These are phyloP conservation scores for Ochropleura plecta DNA, from an alignment of 2,888 invertebrate species.

Conservation along the genomic window DNA sequence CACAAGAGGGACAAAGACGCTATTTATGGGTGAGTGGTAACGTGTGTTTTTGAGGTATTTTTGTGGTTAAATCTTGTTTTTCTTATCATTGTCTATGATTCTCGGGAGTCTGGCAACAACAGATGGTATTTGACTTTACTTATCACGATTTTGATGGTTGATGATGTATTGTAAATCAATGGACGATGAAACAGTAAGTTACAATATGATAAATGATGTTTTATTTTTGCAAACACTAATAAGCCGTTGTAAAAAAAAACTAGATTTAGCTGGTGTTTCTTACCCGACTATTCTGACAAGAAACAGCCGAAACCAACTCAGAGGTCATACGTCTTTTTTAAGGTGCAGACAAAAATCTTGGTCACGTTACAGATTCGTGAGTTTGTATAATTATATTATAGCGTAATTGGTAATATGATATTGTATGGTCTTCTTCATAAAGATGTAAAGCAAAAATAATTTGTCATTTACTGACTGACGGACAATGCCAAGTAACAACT, in stretches of 20 bases:
- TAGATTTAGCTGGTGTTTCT: too few species aligned
- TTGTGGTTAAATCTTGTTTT: constrained; percentile 24
- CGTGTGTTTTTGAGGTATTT: constrained; percentile 70
- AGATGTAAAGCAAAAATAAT: neutral
- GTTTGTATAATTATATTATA: too few species aligned
- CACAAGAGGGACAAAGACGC: constrained; percentile 99
- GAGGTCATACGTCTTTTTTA: too few species aligned
- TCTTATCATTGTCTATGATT: neutral
- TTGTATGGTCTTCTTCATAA: neutral
- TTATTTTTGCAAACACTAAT: too few species aligned
- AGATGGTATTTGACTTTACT: neutral
- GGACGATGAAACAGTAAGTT: neutral
- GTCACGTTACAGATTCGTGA: too few species aligned
- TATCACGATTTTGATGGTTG: neutral
- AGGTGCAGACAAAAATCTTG: too few species aligned
- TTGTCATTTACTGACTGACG: neutral
- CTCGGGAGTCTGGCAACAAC: neutral
- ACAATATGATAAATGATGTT: too few species aligned
- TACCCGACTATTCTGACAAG: too few species aligned
- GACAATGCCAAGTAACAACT: neutral
- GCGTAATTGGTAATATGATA: neutral
- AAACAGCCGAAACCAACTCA: too few species aligned
- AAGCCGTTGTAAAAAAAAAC: too few species aligned
- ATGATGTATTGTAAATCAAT: neutral
- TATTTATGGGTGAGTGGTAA: constrained; percentile 98